Base-by-base conservation (phyloP, 2,888 invertebrate species). In the Pantelozetes paolii region DNA sequence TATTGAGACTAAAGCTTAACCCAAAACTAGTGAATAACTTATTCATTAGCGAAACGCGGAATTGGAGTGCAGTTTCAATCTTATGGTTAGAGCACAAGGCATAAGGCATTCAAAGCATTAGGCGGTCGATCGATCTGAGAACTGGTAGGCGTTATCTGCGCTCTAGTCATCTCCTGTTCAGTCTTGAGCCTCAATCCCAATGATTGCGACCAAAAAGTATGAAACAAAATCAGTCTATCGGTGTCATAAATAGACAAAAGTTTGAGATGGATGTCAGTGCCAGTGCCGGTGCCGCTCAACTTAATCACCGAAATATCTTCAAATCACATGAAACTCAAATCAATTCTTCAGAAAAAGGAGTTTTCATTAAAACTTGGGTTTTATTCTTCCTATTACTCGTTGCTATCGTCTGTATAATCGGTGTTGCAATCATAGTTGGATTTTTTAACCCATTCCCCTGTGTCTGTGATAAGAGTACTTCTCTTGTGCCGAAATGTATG, bases 381-480 rank as follows among this genome's bases (percentile, higher is more conserved):
- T 11, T 67, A 18, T 40, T 67, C n/a, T 40, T 23, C 13, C 13
- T 67, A 9, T 23, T 67, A 20, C 11, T 40, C 15, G 20, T 67
- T 26, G 67, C 67, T 1, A 42, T 67, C 42, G 13, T 36, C 20
- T 67, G 67, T 23, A 67, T 67, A 32, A 42, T 42, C 13, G 67
- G 67, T 2, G 42, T 67, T 15, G 67, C 67, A 3, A 6, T 67
- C 1, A 3, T 67, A 18, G 67, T 67, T 5, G 67, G 67, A 67
- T 11, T 67, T 8, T 67, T 67, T 23, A 67, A 23, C 13, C 67
- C 23, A 36, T 67, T 67, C 13, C 5, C 2, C 30, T 67, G 67
- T 67, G 67, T 20, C 67, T 67, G 67, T 67, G 67, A 67, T 67
- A 67, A 67, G 18, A 67, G 42, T 67, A 42, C 67, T 42, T 20